Evolutionary conservation across 2,113 vertebrate species (phyloP).

Genomic region (Syngnathus scovelli): DNA sequence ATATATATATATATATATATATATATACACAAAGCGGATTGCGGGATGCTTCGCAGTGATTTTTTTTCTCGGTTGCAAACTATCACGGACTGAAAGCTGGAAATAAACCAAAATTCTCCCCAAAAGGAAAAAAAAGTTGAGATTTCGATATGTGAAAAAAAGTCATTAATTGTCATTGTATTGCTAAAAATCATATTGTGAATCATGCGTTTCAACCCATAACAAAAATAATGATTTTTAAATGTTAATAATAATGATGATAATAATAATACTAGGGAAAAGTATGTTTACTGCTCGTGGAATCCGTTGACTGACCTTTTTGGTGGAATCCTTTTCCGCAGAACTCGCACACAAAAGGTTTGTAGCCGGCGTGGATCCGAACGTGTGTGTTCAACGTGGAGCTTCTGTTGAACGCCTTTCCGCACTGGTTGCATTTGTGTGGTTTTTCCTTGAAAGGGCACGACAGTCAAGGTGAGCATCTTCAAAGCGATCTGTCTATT

Average conservation of each 20-base stretch:
- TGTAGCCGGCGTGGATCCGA: slow-evolving; percentile 96
- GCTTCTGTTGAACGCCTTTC: slow-evolving; percentile 98
- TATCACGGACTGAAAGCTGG: not conserved
- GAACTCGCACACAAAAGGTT: slow-evolving; percentile 97
- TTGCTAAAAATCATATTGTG: not conserved
- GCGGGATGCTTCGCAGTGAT: not conserved
- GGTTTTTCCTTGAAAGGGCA: slow-evolving; percentile 83
- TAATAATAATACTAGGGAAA: not conserved
- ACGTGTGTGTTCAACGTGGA: slow-evolving; percentile 98
- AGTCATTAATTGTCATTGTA: not conserved
- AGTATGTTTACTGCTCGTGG: not conserved
- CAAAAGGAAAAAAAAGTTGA: not conserved
- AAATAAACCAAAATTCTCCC: not conserved
- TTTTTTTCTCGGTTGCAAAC: not conserved
- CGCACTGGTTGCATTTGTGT: slow-evolving; percentile 96
- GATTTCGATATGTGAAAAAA: not conserved
- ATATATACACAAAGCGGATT: too few relatives aligned
- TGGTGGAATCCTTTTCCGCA: slow-evolving; percentile 99
- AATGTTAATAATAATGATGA: too few relatives aligned
- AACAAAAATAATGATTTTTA: too few relatives aligned
- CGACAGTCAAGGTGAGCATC: not conserved
- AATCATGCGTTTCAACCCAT: not conserved
- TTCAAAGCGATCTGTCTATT: not conserved
- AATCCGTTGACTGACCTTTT: slow-evolving; percentile 81
- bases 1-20: too few relatives aligned